Base-by-base conservation (phyloP, 2,113 vertebrate genomes). In the Buteo buteo region DNA sequence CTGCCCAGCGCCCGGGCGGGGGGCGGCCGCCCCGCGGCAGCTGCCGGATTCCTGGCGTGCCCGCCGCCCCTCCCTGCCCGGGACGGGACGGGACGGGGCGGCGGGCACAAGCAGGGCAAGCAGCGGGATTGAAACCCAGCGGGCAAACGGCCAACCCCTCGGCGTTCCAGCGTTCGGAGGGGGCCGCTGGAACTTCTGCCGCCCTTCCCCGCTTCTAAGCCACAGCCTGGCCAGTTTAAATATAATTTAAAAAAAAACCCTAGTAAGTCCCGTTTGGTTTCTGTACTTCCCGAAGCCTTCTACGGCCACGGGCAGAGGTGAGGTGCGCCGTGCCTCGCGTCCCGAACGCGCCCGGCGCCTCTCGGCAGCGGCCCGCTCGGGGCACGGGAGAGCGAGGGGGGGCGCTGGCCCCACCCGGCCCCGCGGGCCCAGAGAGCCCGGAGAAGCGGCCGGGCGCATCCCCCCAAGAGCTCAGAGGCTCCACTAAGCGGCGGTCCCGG, bases 31-130 rank as follows among this genome's bases (percentile, higher is more conserved):
- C 15, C 32, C 26, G 58, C 61, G 47, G 52, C 97, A 97, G 96
- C 96, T 96, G 96, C 86, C 6, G 52, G 26, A 96, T 97, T 97
- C 96, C 86, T 25, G 92, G 81, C 95, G 73, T n/a, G 58, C 74
- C 89, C 87, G 66, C 38, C 31, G 57, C 73, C 83, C 40, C 93
- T 49, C 83, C 95, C 96, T 13, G 61, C 50, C 31, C 36, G 36
- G 36, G 36, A 36, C 36, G 36, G 36, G 36, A 36, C 36, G 36
- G 65, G 54, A 20, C 10, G 5, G 67, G 20, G 13, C 52, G 49
- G 49, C 49, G 15, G 16, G 66, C 58, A 69, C 47, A 24, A 70
- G 65, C 49, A 22, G 21, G 49, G 38, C 66, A 34, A 34, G 22
- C 83, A 64, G 26, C 54, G 10, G 17, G 26, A 38, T 64, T 90